Evolutionary conservation across 2,113 vertebrate species (phyloP).

Genomic region (Hystrix brachyura): DNA sequence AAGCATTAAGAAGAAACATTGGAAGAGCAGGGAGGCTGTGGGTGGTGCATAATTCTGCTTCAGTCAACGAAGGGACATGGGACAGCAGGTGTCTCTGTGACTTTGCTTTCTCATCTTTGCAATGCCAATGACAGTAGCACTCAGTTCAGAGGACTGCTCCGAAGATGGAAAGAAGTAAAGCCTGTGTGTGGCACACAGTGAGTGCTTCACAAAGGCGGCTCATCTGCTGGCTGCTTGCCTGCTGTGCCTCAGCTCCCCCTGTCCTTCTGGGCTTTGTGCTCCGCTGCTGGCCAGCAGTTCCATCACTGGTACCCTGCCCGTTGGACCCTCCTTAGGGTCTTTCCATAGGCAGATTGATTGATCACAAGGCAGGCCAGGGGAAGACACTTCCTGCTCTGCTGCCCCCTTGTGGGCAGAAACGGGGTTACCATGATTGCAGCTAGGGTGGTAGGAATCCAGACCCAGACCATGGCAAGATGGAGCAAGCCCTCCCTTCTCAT

Average conservation of each 20-base stretch:
- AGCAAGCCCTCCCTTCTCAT: accelerated
- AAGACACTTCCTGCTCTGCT: background rate
- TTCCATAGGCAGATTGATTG: accelerated
- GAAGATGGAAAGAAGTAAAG: background rate
- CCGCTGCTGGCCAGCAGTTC: accelerated
- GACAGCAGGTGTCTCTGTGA: background rate
- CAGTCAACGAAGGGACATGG: background rate
- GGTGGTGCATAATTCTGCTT: accelerated
- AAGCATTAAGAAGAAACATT: background rate
- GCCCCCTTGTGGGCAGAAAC: background rate
- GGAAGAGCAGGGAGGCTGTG: no score
- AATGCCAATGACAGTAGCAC: accelerated
- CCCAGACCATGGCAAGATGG: no score
- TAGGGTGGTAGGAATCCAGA: background rate
- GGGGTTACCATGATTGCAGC: background rate
- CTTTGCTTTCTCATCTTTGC: background rate
- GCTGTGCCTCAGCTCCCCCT: accelerated
- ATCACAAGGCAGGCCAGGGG: accelerated
- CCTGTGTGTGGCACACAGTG: background rate
- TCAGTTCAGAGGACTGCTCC: accelerated
- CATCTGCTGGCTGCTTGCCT: accelerated
- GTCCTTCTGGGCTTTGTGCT: accelerated
- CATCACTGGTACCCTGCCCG: background rate
- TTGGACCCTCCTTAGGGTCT: background rate
- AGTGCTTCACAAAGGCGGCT: background rate